These are phyloP conservation scores for Argynnis bischoffii DNA, from an alignment of 2,888 invertebrate genomes.

Conservation along the genomic window DNA sequence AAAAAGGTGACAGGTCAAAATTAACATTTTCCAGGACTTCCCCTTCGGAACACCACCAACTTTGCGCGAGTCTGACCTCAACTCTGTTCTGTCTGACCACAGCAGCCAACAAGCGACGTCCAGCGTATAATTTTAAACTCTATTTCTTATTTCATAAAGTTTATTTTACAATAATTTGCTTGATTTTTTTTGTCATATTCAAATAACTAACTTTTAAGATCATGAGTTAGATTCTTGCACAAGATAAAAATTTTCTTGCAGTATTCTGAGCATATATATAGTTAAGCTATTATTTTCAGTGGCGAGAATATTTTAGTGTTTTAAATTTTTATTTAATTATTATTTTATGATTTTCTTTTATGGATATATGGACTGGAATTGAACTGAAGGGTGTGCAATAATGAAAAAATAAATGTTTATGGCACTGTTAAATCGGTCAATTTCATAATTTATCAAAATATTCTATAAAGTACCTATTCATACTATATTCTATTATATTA, in stretches of 20 bases:
- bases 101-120: conserved; percentile 80
- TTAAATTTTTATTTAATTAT: too few species aligned
- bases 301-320: too few species aligned
- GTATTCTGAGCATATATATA: too few species aligned
- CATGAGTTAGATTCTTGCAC: not conserved
- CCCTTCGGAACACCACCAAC: conserved; percentile 77
- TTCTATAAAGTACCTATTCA: not conserved
- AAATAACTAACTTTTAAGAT: not conserved
- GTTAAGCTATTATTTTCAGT: too few species aligned
- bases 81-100: conserved; percentile 74
- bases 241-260: too few species aligned
- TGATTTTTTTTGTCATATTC: not conserved
- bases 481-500: conserved; percentile 5
- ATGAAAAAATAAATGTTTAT: not conserved
- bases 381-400: conserved; percentile 5
- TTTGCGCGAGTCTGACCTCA: conserved; percentile 71
- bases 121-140: conserved; percentile 60
- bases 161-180: not conserved
- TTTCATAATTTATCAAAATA: conserved; percentile 6
- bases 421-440: conserved; percentile 2
- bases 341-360: too few species aligned
- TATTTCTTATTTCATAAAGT: conserved; percentile 20
- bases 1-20: not conserved
- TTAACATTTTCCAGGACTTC: conserved; percentile 64
- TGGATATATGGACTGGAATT: conserved; percentile 15